These are phyloP conservation scores for Ardeotis arabs DNA, from an alignment of 2,113 vertebrate species.

Conservation along the genomic window DNA sequence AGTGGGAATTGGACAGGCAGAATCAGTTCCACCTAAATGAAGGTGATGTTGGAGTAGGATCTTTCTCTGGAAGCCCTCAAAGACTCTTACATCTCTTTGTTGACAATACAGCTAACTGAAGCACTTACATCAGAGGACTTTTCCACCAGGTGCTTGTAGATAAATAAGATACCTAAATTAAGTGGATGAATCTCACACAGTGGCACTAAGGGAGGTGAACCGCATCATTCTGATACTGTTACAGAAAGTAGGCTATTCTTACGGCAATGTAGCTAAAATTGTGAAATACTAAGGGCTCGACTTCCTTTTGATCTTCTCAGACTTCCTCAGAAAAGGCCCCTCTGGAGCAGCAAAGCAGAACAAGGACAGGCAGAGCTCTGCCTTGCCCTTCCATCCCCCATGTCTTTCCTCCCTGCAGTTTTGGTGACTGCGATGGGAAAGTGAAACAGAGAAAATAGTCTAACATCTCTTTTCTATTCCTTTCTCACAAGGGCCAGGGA, in stretches of 20 bases:
- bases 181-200: background rate
- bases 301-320: background rate
- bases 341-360: background rate
- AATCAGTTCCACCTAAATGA: background rate
- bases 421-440: background rate
- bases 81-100: background rate
- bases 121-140: background rate
- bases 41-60: fast-evolving
- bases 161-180: background rate
- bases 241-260: background rate
- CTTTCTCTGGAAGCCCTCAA: background rate
- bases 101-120: background rate
- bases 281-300: background rate
- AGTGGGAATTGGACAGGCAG: background rate
- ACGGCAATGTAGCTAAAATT: background rate
- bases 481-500: background rate
- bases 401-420: background rate
- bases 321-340: background rate
- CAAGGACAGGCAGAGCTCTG: background rate
- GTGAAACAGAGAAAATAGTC: background rate
- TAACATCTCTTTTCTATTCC: background rate
- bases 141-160: background rate
- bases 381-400: background rate
- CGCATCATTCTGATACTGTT: background rate
- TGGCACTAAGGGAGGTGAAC: background rate